Base-by-base conservation (phyloP, 2,888 invertebrate genomes). In the Heliconius hortense region DNA sequence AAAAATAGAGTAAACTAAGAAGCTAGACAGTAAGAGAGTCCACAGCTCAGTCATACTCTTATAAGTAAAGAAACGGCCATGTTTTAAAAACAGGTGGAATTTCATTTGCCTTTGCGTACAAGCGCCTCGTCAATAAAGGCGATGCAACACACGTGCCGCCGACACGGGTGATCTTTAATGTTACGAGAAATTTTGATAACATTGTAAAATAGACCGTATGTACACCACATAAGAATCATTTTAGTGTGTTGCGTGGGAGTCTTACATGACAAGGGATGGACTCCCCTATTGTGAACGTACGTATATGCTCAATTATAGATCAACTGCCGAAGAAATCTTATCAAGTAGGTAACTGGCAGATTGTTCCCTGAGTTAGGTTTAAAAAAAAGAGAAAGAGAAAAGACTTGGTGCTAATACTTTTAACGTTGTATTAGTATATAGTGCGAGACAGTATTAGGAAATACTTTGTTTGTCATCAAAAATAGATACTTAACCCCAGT, bases 251-350 rank as follows among this genome's bases (percentile, higher is more conserved):
- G 10, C 18, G 4, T 5, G 13, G 75, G 18, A 85, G 85, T 90
- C 88, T 90, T 90, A 87, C 85, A 82, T 87, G 87, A 84, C 86
- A 87, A 89, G 90, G 91, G 90, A 86, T 83, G 82, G 84, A 84
- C 82, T 87, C 90, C 93, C 91, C 90, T 86, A 89, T 89, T 89
- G 90, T 90, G 91, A 92, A 91, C 89, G 90, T 85, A 81, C 89
- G 85, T 84, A 86, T 86, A 86, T 91, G 87, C 90, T 90, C 88
- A 84, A 84, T 81, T 83, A 80, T 82, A 90, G 91, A 91, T 77
- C 82, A 88, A 75, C 73, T 39, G 75, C 70, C 69, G 72, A 59
- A 78, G 77, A 78, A 64, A 28, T 21, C 53, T 15, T 24, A 60
- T 15, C 24, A 26, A 39, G 21, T 39, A 71, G 1, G 39, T 35